A percentile compares a stretch with the other conserved stretches of the same genome.
Conservation (phyloP, 2,888 invertebrate genomes). For the Amitus sp. region DNA sequence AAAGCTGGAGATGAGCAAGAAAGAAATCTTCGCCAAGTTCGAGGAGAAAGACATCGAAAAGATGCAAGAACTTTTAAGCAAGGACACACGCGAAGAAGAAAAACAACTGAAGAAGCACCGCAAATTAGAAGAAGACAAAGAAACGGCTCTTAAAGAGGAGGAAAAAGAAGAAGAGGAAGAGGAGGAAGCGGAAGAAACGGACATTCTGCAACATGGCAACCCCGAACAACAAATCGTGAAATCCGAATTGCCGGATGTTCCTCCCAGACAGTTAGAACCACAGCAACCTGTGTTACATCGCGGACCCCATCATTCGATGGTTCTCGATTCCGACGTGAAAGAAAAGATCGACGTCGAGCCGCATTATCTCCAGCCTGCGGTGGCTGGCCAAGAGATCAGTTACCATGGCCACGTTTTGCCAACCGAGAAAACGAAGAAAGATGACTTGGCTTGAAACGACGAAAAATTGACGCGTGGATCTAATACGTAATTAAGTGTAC, state of each 20-base stretch:
- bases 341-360: slow-evolving; percentile 71
- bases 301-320: slow-evolving; percentile 70
- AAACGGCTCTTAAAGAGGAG: slow-evolving; percentile 19
- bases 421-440: slow-evolving; percentile 59
- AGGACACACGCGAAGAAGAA: slow-evolving; percentile 47
- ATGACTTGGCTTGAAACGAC: slow-evolving; percentile 45
- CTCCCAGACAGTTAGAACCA: slow-evolving; percentile 50
- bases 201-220: background rate
- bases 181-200: slow-evolving; percentile 32
- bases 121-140: slow-evolving; percentile 20
- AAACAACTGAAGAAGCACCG: slow-evolving; percentile 39
- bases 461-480: slow-evolving; percentile 17
- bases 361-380: slow-evolving; percentile 71
- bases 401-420: slow-evolving; percentile 64
- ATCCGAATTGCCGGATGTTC: slow-evolving; percentile 49
- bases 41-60: slow-evolving; percentile 56
- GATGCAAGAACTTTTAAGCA: slow-evolving; percentile 51
- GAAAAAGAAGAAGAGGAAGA: slow-evolving; percentile 33
- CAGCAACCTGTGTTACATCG: slow-evolving; percentile 63
- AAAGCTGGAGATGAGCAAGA: slow-evolving; percentile 55
- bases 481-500: slow-evolving; percentile 26
- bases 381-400: slow-evolving; percentile 71
- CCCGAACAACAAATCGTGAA: slow-evolving; percentile 17
- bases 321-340: slow-evolving; percentile 67
- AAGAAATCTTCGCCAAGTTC: slow-evolving; percentile 53